Conservation (phyloP, 2,797 vertebrate species). For the Brachyrhaphis roseni region DNA sequence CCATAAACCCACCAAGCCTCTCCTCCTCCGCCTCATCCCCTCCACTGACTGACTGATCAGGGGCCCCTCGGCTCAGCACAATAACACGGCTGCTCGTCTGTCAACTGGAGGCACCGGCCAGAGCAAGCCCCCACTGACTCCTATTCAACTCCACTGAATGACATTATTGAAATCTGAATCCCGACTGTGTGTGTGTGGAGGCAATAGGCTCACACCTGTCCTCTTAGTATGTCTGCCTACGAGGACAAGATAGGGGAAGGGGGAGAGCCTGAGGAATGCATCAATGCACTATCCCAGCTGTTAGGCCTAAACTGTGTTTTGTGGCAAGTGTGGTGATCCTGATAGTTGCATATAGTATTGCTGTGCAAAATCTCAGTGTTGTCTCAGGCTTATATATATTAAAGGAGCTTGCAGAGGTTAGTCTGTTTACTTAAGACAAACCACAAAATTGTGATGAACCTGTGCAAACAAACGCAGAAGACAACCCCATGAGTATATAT, state of each 20-base stretch:
- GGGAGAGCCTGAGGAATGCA: slow-evolving; percentile 49
- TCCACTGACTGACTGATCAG: slow-evolving; percentile 51
- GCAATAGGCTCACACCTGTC: slow-evolving; percentile 74
- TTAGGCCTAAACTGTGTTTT: slow-evolving; percentile 38
- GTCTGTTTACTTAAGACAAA: slow-evolving; percentile 3
- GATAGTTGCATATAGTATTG: neutral
- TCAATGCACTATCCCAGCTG: slow-evolving; percentile 64
- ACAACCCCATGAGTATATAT: neutral
- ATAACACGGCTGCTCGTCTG: slow-evolving; percentile 78
- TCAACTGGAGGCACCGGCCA: slow-evolving; percentile 64
- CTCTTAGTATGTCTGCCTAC: slow-evolving; percentile 49
- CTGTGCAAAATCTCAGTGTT: neutral
- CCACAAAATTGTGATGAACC: neutral
- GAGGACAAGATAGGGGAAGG: slow-evolving; percentile 53
- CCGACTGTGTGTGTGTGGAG: slow-evolving; percentile 58
- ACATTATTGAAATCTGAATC: slow-evolving; percentile 76
- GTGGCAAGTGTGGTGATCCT: neutral
- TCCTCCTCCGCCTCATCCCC: slow-evolving; percentile 46
- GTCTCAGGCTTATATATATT: neutral
- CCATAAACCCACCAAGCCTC: slow-evolving; percentile 50
- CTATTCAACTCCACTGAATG: slow-evolving; percentile 74
- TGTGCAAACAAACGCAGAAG: neutral
- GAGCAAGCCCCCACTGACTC: slow-evolving; percentile 62
- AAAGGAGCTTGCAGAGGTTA: neutral
- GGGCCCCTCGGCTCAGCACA: slow-evolving; percentile 72